These are phyloP conservation scores for Turritopsis dohrnii DNA, from an alignment of 30 jellyfish, hydroid and myxozoan species.

Conservation along the genomic window DNA sequence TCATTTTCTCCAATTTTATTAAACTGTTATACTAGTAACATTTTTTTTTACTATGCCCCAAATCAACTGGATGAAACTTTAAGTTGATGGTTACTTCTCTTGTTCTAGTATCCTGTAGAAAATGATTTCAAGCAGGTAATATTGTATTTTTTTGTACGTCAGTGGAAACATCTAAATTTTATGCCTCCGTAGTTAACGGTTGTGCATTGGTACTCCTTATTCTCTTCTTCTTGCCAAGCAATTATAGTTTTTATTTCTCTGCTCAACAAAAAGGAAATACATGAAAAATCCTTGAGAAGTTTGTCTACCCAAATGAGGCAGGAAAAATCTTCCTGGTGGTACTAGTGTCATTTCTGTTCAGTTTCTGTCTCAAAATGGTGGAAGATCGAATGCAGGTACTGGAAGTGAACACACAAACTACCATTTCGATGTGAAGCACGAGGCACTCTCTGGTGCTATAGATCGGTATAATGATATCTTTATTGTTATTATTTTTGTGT, in stretches of 20 bases:
- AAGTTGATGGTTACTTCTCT: neutral
- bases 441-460: constrained; percentile 55
- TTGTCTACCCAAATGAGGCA: too few species aligned
- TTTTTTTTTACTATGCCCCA: neutral
- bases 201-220: too few species aligned
- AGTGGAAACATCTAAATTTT: too few species aligned
- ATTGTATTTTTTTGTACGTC: too few species aligned
- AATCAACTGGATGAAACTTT: neutral
- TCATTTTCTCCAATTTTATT: neutral
- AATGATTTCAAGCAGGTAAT: constrained; percentile 69
- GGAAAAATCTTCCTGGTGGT: neutral
- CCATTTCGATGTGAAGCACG: constrained; percentile 66
- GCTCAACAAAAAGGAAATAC: too few species aligned
- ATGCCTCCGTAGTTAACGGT: too few species aligned
- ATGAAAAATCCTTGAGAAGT: too few species aligned
- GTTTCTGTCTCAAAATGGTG: constrained; percentile 79
- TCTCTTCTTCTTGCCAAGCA: too few species aligned
- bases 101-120: constrained; percentile 71
- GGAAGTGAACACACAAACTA: constrained; percentile 63
- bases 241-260: too few species aligned
- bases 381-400: constrained; percentile 76
- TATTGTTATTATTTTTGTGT: too few species aligned
- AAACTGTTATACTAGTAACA: neutral
- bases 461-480: constrained; percentile 74
- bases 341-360: neutral